phyloP scores from a whole-genome alignment of 1,140 invertebrate genomes.

The Drosophila nigromelanica region DNA sequence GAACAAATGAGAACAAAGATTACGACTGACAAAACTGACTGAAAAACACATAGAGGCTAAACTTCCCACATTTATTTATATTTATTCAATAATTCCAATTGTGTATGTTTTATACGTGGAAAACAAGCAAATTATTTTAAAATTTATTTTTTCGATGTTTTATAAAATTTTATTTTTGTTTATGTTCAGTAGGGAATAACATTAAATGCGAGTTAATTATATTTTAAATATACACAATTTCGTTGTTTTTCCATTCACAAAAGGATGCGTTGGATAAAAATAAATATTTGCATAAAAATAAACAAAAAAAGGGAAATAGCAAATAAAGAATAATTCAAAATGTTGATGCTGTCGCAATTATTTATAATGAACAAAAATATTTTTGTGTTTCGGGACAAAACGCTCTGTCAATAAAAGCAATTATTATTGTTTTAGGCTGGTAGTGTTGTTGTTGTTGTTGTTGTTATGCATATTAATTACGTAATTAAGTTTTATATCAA shows the following conservation, averaged over 20 bases:
- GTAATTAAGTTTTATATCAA: constrained; percentile 40
- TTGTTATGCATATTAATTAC: constrained; percentile 44
- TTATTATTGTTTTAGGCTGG: constrained; percentile 21
- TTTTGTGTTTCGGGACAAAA: not conserved
- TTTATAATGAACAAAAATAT: constrained; percentile 9
- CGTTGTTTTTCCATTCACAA: not conserved
- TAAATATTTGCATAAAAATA: not conserved
- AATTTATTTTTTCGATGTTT: not conserved
- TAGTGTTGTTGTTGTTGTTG: constrained; percentile 29
- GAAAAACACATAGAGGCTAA: no score
- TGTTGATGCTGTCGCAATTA: not conserved
- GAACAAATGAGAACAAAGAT: no score
- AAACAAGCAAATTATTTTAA: no score
- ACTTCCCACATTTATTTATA: no score
- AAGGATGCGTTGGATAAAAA: not conserved
- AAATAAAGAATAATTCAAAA: constrained; percentile 11
- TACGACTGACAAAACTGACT: no score
- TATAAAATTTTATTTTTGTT: not conserved
- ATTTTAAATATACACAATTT: no score
- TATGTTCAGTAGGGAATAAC: no score
- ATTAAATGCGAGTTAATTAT: no score
- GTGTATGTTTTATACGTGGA: no score
- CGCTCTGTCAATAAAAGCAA: not conserved
- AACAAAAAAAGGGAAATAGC: not conserved
- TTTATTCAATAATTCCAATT: no score